Percentiles rank a stretch among this genome's conserved stretches.
Evolutionary conservation across 2,888 invertebrate species (phyloP).

Genomic region (Trissonchulus sp.): DNA sequence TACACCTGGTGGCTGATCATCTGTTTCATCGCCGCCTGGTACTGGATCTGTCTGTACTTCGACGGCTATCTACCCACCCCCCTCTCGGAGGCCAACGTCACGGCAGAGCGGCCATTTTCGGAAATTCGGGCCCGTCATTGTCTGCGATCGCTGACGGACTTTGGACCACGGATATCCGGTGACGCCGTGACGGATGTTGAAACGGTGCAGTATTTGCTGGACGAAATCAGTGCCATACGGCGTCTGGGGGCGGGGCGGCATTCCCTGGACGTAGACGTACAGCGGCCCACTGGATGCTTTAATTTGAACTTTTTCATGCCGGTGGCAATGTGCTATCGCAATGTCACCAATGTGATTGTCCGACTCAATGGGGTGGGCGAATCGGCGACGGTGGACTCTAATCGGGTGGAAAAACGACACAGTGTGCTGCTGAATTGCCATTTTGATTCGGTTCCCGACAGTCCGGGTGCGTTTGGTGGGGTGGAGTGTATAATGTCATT

Average conservation of each 20-base stretch:
- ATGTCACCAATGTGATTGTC: constrained; percentile 69
- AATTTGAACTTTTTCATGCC: constrained; percentile 69
- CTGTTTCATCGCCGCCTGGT: background rate
- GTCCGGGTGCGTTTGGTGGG: constrained; percentile 70
- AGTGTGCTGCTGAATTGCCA: constrained; percentile 78
- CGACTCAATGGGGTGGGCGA: constrained; percentile 60
- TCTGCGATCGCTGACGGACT: constrained; percentile 7
- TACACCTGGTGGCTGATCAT: background rate
- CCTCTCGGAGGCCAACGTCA: background rate
- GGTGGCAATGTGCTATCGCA: constrained; percentile 73
- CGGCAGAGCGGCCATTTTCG: background rate
- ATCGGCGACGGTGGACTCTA: too few relatives aligned
- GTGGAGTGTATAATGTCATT: too few relatives aligned
- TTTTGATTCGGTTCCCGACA: constrained; percentile 78
- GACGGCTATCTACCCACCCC: constrained; percentile 5
- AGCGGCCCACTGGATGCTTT: constrained; percentile 68
- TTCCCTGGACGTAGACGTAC: constrained; percentile 61
- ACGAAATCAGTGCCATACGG: constrained; percentile 52
- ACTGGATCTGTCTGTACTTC: constrained; percentile 7
- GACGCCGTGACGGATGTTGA: constrained; percentile 72
- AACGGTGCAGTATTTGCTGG: constrained; percentile 53
- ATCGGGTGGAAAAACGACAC: too few relatives aligned
- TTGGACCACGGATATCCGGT: constrained; percentile 19
- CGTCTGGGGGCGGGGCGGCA: constrained; percentile 36
- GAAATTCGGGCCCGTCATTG: background rate